Evolutionary conservation across 1,140 invertebrate genomes (phyloP), one percentile per base, ranked within the genome.

Genomic region (Temnothorax longispinosus): DNA sequence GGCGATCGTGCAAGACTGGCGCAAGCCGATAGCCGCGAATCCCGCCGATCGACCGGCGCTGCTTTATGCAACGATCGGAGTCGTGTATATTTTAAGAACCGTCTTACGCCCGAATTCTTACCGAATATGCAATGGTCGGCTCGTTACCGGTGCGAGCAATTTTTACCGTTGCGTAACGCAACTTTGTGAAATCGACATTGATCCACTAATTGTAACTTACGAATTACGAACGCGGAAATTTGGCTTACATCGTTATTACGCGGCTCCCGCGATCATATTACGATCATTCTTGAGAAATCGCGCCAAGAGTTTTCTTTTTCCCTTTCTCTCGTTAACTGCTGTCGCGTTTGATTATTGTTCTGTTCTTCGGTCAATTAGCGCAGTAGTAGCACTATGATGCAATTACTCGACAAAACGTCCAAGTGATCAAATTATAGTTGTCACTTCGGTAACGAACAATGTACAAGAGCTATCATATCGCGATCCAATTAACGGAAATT

Each of bases 31-130:
- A 54, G 41, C n/a, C 50, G 80, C 58, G 67, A 72, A 77, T 78
- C 62, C 60, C 21, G 18, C 62, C 52, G 65, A 69, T 52, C 32
- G 60, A n/a, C 44, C 52, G 27, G 38, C 50, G 27, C 15, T 11
- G 87, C 62, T 80, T 85, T 78, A 27, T 62, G 71, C 62, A 77
- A 56, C 85, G 35, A 80, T 32, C 58, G 75, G 75, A 86, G 64
- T 15, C 75, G 69, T 67, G 72, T 50, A 88, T 87, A 88, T 87
- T 89, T 89, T 60, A 65, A 47, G 41, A 72, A 88, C 78, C 81
- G 88, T 71, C 52, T 60, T 54, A 60, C 38, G 52, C 65, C 27
- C 75, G 50, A 71, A 78, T 32, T 75, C 60, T 50, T 80, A n/a
- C 38, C 65, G 75, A 89, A 75, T 54, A 44, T 75, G 82, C 65